A percentile compares a stretch with the other conserved stretches of the same genome.
phyloP scores from a whole-genome alignment of 2,888 invertebrate species.

The Chrysotoxum bicinctum region DNA sequence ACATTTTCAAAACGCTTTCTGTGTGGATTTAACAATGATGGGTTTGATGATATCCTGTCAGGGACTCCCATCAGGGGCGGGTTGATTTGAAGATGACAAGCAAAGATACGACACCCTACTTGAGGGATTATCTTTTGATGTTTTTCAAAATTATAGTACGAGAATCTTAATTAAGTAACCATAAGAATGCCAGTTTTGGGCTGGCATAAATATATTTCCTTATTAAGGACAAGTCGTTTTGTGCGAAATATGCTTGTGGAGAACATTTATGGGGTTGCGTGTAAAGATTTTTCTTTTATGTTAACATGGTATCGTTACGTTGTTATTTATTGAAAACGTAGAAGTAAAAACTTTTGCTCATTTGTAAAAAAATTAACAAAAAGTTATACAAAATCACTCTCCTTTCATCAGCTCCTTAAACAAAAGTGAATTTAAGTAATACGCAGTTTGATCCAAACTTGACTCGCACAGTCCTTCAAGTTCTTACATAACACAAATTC shows the following conservation, averaged over 20 bases:
- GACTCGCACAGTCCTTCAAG: too few species aligned
- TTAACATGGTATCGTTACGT: neutral
- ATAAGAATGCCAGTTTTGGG: neutral
- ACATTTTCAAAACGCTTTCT: neutral
- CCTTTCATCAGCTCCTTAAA: too few species aligned
- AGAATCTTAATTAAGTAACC: neutral
- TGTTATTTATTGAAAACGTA: neutral
- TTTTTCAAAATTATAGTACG: slow-evolving; percentile 3
- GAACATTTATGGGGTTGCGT: neutral
- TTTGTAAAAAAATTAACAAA: too few species aligned
- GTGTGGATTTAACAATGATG: neutral
- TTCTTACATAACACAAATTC: too few species aligned
- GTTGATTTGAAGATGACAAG: slow-evolving; percentile 12
- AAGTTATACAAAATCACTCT: too few species aligned
- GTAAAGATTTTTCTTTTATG: neutral
- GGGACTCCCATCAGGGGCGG: neutral
- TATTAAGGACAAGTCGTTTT: neutral
- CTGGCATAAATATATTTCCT: neutral
- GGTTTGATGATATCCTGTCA: neutral
- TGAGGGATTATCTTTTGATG: neutral
- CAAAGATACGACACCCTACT: neutral
- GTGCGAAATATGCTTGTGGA: neutral
- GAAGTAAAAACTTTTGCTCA: too few species aligned
- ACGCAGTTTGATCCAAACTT: too few species aligned
- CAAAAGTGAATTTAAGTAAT: too few species aligned